These are phyloP conservation scores for Eulemur mongoz DNA, from an alignment of 2,797 vertebrate genomes.

Conservation along the genomic window DNA sequence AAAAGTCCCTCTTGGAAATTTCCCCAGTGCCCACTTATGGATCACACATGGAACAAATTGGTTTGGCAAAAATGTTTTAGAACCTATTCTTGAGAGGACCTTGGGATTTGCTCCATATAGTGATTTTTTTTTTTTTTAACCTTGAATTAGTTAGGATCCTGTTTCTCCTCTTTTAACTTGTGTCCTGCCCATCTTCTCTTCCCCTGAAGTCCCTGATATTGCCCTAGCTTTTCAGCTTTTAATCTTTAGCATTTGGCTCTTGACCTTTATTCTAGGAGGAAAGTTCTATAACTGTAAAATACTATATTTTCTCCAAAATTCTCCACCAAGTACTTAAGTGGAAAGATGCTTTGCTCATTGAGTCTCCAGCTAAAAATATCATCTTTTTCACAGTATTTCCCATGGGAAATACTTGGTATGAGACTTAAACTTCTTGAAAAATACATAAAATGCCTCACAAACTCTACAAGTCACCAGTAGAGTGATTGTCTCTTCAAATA, in stretches of 20 bases:
- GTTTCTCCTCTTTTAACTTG: neutral
- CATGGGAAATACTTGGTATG: neutral
- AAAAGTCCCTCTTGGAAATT: conserved; percentile 29
- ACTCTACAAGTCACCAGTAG: neutral
- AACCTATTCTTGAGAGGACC: neutral
- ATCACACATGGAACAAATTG: conserved; percentile 35
- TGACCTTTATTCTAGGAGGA: neutral
- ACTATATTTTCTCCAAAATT: neutral
- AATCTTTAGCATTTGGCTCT: conserved; percentile 18
- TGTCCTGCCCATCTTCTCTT: neutral
- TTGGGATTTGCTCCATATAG: conserved; percentile 22
- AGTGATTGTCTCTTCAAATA: conserved; percentile 13
- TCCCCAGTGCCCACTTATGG: neutral
- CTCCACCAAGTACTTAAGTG: neutral
- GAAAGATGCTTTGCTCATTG: neutral
- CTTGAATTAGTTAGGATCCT: neutral
- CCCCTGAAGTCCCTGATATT: conserved; percentile 8
- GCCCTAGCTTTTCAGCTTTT: neutral
- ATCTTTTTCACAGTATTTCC: neutral
- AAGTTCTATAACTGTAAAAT: neutral
- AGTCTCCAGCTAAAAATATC: conserved; percentile 1
- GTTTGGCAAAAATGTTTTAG: conserved; percentile 33
- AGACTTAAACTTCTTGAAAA: neutral
- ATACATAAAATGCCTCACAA: neutral
- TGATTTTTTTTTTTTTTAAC: neutral